Evolutionary conservation across 1,140 invertebrate genomes (phyloP).

Genomic region (Monochamus saltuarius): DNA sequence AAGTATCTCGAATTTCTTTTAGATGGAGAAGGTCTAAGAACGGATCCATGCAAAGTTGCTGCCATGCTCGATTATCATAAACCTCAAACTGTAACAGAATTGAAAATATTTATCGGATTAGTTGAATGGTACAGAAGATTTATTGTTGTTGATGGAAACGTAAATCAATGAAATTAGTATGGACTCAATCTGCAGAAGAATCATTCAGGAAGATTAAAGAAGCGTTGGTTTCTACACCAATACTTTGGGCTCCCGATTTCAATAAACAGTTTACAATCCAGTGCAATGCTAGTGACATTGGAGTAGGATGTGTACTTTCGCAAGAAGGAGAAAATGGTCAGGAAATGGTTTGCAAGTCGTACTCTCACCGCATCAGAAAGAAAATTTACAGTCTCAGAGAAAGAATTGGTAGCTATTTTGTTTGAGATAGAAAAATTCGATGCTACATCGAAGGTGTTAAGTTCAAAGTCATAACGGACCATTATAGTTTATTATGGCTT

Average conservation of each 20-base stretch:
- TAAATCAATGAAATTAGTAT: conserved; percentile 1
- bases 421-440: conserved; percentile 45
- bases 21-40: background rate
- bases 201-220: conserved; percentile 4
- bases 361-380: conserved; percentile 45
- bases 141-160: conserved; percentile 39
- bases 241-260: conserved; percentile 18
- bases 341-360: conserved; percentile 49
- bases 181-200: background rate
- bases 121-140: conserved; percentile 14
- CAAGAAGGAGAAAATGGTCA: conserved; percentile 30
- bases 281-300: conserved; percentile 31
- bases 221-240: conserved; percentile 3
- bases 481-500: conserved; percentile 51
- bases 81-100: conserved; percentile 32
- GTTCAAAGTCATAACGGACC: conserved; percentile 52
- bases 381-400: conserved; percentile 53
- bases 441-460: conserved; percentile 45
- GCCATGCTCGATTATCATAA: conserved; percentile 43
- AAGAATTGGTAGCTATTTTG: conserved; percentile 51
- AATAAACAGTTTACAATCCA: conserved; percentile 9
- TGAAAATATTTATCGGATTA: conserved; percentile 8
- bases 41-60: background rate
- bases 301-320: conserved; percentile 36
- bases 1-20: conserved; percentile 1